Base-by-base conservation (phyloP, 37 sponge, comb jelly and placozoan genomes). In the Ianthella basta region DNA sequence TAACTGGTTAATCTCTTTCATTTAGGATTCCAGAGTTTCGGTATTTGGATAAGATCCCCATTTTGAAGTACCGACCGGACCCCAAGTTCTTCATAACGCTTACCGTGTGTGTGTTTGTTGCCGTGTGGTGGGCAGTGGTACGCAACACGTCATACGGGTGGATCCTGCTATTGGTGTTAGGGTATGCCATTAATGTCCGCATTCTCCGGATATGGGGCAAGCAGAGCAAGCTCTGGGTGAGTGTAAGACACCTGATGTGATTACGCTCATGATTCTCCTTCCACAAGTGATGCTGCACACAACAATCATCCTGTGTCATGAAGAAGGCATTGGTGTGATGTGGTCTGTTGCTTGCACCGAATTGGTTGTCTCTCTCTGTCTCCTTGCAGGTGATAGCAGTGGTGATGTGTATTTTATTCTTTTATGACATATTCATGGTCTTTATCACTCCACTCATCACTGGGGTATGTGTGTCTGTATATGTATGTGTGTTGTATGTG, bases 381-480 rank as follows among this genome's bases (percentile, higher is more conserved):
- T 66, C 65, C 0, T 23, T 83, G 12, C 87, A 91, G 90, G 59
- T 90, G 35, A 80, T 95, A 53, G 87, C 92, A 20, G 74, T 92
- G 56, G 32, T 91, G 23, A 81, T 95, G 91, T 39, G 66, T 15
- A 57, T 86, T 14, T 81, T 97, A 66, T 92, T 94, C 39, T 56
- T 97, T 66, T 97, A 97, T 50, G 97, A 97, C 57, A 91, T 97
- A 57, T 91, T 97, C 77, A 88, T 92, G 70, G 97, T 97, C 30
- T 97, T 91, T 81, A 91, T 97, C 61, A 97, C 97, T 53, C 95
- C 95, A 0, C 87, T 86, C 54, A 85, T 94, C 84, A 97, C 91
- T 4, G 33, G 32, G 56, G 93, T 92, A 66, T 61, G 93, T 44
- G 8, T 20, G 35, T n/a, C n/a, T n/a, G n/a, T n/a, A n/a, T n/a